These are phyloP conservation scores for Sminthurides aquaticus DNA, from an alignment of 2,888 invertebrate species.

Conservation along the genomic window DNA sequence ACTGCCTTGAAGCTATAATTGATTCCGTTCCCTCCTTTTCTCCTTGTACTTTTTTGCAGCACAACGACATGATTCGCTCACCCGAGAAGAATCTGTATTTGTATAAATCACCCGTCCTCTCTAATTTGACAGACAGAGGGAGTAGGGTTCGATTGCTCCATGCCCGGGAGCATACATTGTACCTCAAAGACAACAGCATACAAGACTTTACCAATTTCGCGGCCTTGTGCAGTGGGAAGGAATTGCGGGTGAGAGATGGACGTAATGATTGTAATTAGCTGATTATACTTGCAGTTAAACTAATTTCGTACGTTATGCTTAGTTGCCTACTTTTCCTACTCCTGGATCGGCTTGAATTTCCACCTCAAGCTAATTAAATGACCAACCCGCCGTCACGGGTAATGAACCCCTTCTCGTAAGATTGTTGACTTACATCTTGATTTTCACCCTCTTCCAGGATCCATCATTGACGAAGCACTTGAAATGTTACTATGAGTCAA, in stretches of 20 bases:
- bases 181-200: conserved; percentile 41
- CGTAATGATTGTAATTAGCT: too few species aligned
- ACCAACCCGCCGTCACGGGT: too few species aligned
- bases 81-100: conserved; percentile 9
- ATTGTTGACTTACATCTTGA: too few species aligned
- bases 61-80: conserved; percentile 32
- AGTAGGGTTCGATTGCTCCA: conserved; percentile 17
- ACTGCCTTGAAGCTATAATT: too few species aligned
- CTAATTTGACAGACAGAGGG: conserved; percentile 15
- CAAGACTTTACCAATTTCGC: conserved; percentile 44
- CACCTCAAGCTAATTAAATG: too few species aligned
- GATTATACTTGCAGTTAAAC: too few species aligned
- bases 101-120: conserved; percentile 10
- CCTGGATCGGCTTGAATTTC: too few species aligned
- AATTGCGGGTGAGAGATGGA: conserved; percentile 22
- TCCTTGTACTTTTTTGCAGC: conserved; percentile 34
- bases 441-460: too few species aligned
- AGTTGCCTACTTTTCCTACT: too few species aligned
- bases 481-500: conserved; percentile 43
- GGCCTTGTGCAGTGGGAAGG: conserved; percentile 46
- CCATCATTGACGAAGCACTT: conserved; percentile 32
- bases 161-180: conserved; percentile 18
- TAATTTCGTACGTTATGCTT: too few species aligned
- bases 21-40: too few species aligned
- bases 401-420: too few species aligned